A percentile compares a stretch with the other conserved stretches of the same genome.
phyloP scores from a whole-genome alignment of 92 coral and sea anemone genomes.

The Umimayanthus kanabou region DNA sequence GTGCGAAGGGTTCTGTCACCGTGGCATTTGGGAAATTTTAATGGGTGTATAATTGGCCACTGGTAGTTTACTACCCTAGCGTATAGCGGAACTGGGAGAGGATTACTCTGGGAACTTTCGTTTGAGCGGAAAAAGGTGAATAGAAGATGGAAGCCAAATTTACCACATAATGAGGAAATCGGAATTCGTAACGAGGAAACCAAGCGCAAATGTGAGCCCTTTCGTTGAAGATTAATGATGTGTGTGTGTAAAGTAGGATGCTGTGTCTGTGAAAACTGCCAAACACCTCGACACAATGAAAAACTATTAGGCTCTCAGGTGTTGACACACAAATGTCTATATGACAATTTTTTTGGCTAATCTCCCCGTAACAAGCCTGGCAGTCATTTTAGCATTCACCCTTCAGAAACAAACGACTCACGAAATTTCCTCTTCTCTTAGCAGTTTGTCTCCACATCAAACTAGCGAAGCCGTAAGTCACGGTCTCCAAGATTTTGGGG shows the following conservation, averaged over 20 bases:
- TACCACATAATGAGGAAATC: conserved; percentile 19
- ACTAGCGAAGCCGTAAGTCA: not conserved
- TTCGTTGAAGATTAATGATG: conserved; percentile 26
- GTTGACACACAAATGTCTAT: conserved; percentile 49
- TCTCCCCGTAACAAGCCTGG: conserved; percentile 31
- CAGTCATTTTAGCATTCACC: conserved; percentile 9
- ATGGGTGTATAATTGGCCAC: conserved; percentile 27
- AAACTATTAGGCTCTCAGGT: conserved; percentile 43
- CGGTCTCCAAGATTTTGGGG: not conserved
- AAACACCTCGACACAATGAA: conserved; percentile 50
- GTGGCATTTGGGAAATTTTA: conserved; percentile 41
- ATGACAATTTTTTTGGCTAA: conserved; percentile 49
- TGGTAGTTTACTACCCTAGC: not conserved
- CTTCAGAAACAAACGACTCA: conserved; percentile 23
- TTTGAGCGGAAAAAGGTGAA: conserved; percentile 4
- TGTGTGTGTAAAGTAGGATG: conserved; percentile 13
- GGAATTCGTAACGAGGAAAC: not conserved
- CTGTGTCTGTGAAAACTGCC: conserved; percentile 17
- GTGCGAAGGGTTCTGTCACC: not conserved
- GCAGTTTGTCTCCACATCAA: not conserved
- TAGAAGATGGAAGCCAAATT: not conserved
- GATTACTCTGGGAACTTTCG: not conserved
- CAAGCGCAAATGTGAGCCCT: not conserved
- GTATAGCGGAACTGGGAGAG: not conserved
- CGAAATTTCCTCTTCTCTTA: conserved; percentile 2